Percentiles rank a stretch among this genome's conserved stretches.
Conservation (phyloP, 1,140 invertebrate genomes). For the Drosophila serrata region DNA sequence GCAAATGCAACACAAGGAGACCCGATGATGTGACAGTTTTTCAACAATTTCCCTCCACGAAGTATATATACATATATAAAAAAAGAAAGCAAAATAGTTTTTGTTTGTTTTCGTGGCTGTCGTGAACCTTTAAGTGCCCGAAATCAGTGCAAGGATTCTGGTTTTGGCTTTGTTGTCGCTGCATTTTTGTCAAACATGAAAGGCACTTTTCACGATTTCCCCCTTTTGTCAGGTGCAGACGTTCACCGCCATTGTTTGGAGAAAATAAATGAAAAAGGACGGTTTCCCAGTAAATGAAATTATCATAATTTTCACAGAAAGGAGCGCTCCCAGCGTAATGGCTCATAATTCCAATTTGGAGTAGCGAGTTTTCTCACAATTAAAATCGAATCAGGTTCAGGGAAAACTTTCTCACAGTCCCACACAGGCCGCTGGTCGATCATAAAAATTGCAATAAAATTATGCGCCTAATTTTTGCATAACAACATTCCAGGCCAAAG, state of each 20-base stretch:
- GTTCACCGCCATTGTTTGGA: conserved; percentile 20
- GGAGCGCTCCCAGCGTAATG: conserved; percentile 42
- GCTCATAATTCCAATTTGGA: conserved; percentile 58
- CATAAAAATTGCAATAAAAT: conserved; percentile 85
- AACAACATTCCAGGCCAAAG: conserved; percentile 77
- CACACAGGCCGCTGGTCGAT: conserved; percentile 38
- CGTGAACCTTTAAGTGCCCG: conserved; percentile 69
- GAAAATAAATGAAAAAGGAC: conserved; percentile 6
- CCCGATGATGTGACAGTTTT: conserved; percentile 79
- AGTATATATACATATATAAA: background rate
- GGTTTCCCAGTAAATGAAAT: conserved; percentile 68
- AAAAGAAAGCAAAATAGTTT: conserved; percentile 41
- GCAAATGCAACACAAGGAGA: conserved; percentile 60
- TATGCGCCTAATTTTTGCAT: conserved; percentile 85
- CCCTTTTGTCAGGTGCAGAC: conserved; percentile 70
- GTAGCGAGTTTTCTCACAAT: conserved; percentile 69
- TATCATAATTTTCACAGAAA: conserved; percentile 69
- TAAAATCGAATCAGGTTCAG: conserved; percentile 70
- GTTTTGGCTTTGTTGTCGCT: conserved; percentile 56
- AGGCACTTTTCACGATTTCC: conserved; percentile 64
- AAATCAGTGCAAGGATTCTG: conserved; percentile 66
- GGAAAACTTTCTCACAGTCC: conserved; percentile 47
- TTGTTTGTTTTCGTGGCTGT: conserved; percentile 47
- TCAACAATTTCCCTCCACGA: conserved; percentile 63
- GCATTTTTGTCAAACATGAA: conserved; percentile 75